Evolutionary conservation across 2,797 vertebrate species (phyloP).

Genomic region (Erethizon dorsatum): DNA sequence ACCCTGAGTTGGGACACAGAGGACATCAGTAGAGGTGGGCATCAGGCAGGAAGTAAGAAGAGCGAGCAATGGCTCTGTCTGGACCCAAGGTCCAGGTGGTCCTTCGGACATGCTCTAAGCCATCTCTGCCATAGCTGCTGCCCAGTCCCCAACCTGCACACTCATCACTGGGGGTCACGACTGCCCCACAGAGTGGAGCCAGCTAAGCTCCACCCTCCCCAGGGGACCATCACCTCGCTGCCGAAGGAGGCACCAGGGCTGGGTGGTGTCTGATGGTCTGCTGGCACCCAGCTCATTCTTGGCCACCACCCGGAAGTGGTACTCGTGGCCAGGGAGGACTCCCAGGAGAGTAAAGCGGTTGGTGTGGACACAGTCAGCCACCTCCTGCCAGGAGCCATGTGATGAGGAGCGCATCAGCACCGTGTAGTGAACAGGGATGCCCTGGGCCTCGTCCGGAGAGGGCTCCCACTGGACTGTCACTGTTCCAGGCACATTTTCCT

Average conservation of each 20-base stretch:
- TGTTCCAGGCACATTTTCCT: constrained; percentile 92
- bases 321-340: constrained; percentile 93
- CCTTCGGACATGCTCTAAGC: not conserved
- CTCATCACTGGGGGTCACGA: fast-evolving
- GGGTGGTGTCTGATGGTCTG: constrained; percentile 91
- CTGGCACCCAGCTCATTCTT: constrained; percentile 94
- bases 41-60: not conserved
- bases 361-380: constrained; percentile 93
- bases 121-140: not conserved
- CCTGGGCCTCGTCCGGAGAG: constrained; percentile 93
- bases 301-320: constrained; percentile 94
- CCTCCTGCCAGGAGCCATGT: constrained; percentile 90
- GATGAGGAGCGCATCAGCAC: constrained; percentile 91
- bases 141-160: fast-evolving
- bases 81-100: not conserved
- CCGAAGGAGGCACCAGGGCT: constrained; percentile 91
- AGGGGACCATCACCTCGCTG: constrained; percentile 89
- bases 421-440: constrained; percentile 91
- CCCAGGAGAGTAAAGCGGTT: constrained; percentile 94
- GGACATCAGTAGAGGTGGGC: not conserved
- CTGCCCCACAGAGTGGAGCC: fast-evolving
- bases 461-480: constrained; percentile 94
- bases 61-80: fast-evolving
- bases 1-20: not conserved
- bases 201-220: not conserved